A percentile compares a stretch with the other conserved stretches of the same genome.
Conservation (phyloP, 2,113 vertebrate genomes). For the Copsychus sechellarum region DNA sequence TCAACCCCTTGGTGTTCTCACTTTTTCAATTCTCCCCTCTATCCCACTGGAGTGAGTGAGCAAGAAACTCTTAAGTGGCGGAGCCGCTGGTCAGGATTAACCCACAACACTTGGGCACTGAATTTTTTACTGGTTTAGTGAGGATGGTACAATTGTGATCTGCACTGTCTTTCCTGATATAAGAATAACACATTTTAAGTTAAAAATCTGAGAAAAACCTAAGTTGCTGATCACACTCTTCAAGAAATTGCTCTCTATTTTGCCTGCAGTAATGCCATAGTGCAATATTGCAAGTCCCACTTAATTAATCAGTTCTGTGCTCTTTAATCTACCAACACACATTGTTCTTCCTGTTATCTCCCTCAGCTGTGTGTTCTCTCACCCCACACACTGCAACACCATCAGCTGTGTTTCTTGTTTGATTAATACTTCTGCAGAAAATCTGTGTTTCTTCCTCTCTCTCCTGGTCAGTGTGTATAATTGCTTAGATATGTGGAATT, state of each 20-base stretch:
- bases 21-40: background rate
- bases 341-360: background rate
- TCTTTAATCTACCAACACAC: background rate
- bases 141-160: background rate
- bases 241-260: background rate
- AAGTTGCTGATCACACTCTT: background rate
- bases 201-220: background rate
- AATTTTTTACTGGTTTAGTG: background rate
- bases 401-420: fast-evolving
- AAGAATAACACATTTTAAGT: background rate
- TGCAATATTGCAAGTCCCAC: background rate
- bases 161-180: background rate
- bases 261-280: background rate
- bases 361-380: background rate
- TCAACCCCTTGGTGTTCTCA: fast-evolving
- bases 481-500: background rate
- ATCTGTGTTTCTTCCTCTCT: background rate
- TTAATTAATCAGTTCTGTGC: background rate
- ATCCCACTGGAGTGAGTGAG: background rate
- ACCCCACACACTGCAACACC: background rate
- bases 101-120: background rate
- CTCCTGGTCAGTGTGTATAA: background rate
- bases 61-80: fast-evolving
- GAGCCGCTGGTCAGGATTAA: background rate
- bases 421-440: background rate